These are phyloP conservation scores for Turnix velox DNA, from an alignment of 2,113 vertebrate genomes.

Conservation along the genomic window DNA sequence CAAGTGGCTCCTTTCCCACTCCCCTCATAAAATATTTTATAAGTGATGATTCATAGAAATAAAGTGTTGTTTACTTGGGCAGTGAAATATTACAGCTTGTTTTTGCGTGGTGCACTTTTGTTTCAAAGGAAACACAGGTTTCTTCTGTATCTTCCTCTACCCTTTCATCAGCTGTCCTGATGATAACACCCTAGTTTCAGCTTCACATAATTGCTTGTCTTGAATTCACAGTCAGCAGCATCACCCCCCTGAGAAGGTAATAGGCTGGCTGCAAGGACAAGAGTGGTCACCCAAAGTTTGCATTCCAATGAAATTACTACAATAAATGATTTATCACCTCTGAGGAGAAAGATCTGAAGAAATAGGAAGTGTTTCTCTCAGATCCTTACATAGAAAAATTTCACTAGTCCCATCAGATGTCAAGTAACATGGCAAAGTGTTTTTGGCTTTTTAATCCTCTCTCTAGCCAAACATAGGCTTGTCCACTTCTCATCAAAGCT, in stretches of 20 bases:
- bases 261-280: neutral
- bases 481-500: neutral
- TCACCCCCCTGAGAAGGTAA: neutral
- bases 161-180: neutral
- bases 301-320: neutral
- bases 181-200: neutral
- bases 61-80: neutral
- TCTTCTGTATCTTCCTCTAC: neutral
- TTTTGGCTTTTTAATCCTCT: neutral
- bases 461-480: neutral
- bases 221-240: neutral
- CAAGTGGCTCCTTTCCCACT: neutral
- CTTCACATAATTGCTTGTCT: neutral
- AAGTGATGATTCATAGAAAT: neutral
- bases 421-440: rapidly evolving
- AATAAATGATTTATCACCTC: neutral
- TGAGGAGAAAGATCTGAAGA: neutral
- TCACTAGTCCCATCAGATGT: neutral
- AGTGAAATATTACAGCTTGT: neutral
- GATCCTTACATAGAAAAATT: neutral
- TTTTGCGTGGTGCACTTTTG: neutral
- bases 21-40: neutral
- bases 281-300: neutral
- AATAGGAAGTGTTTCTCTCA: neutral
- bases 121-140: neutral